A percentile compares a stretch with the other conserved stretches of the same genome.
phyloP scores from a whole-genome alignment of 2,113 vertebrate species.

The Suricata suricatta region DNA sequence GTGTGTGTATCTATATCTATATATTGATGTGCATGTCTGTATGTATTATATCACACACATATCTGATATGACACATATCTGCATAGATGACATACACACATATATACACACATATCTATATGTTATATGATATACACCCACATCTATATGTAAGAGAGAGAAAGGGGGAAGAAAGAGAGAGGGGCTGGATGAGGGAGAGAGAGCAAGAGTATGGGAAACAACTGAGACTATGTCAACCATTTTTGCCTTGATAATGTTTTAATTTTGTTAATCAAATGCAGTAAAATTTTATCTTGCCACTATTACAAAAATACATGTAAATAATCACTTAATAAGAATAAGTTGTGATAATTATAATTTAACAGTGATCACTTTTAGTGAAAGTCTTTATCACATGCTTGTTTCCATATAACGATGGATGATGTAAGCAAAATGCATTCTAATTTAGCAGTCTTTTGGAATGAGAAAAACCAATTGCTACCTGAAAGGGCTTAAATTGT shows the following conservation, averaged over 20 bases:
- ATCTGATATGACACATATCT: not conserved
- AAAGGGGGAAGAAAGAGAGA: not conserved
- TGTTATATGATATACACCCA: too few species aligned
- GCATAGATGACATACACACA: not conserved
- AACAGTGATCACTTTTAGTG: not conserved
- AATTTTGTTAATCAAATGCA: not conserved
- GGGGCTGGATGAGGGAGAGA: too few species aligned
- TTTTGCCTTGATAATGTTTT: constrained; percentile 6
- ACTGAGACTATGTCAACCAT: not conserved
- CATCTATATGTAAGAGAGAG: not conserved
- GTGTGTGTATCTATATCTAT: not conserved
- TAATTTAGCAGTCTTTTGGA: not conserved
- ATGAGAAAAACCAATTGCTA: not conserved
- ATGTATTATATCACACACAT: not conserved
- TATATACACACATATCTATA: not conserved
- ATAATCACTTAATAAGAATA: not conserved
- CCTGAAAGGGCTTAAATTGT: not conserved
- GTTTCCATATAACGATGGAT: not conserved
- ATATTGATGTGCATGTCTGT: not conserved
- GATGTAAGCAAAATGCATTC: not conserved
- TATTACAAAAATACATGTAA: not conserved
- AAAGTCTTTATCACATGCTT: not conserved
- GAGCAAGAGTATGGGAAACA: not conserved
- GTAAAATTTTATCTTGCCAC: not conserved
- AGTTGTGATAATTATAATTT: not conserved